A percentile compares a stretch with the other conserved stretches of the same genome.
phyloP scores from a whole-genome alignment of 2,113 vertebrate genomes.

The Erpornis zantholeuca region DNA sequence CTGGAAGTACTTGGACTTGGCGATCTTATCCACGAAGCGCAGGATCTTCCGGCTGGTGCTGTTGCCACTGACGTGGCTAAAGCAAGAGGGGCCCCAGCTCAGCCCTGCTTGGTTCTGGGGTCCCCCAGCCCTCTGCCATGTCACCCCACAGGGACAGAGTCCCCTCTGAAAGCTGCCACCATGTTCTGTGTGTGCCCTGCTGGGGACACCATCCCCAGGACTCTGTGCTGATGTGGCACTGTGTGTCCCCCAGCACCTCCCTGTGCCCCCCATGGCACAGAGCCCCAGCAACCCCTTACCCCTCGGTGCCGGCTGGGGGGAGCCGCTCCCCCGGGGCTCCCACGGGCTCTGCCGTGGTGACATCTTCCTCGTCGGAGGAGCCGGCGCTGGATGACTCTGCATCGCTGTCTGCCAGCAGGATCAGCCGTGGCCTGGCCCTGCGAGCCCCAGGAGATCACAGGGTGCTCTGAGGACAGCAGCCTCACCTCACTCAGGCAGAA shows the following conservation, averaged over 20 bases:
- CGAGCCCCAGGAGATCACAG: background rate
- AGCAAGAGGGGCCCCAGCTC: background rate
- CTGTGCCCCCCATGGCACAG: rapidly evolving
- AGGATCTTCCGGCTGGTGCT: constrained; percentile 85
- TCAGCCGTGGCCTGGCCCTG: constrained; percentile 62
- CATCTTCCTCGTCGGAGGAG: constrained; percentile 86
- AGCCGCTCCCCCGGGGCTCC: constrained; percentile 71
- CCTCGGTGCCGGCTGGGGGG: constrained; percentile 50
- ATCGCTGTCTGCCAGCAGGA: constrained; percentile 84
- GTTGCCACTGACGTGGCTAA: constrained; percentile 61
- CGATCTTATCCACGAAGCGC: constrained; percentile 87
- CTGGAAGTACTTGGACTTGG: constrained; percentile 91
- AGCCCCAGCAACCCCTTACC: constrained; percentile 59
- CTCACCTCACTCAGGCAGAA: rapidly evolving
- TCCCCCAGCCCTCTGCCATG: background rate
- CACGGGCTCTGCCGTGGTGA: constrained; percentile 56
- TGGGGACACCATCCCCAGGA: rapidly evolving
- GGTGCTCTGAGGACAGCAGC: background rate
- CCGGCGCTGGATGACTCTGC: constrained; percentile 87
- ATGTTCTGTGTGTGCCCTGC: background rate
- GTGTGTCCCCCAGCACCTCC: background rate
- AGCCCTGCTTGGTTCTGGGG: background rate
- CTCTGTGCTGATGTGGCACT: rapidly evolving
- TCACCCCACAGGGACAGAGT: background rate
- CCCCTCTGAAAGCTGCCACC: rapidly evolving